These are phyloP conservation scores for Numenius arquata DNA, from an alignment of 2,113 vertebrate genomes.

Conservation along the genomic window DNA sequence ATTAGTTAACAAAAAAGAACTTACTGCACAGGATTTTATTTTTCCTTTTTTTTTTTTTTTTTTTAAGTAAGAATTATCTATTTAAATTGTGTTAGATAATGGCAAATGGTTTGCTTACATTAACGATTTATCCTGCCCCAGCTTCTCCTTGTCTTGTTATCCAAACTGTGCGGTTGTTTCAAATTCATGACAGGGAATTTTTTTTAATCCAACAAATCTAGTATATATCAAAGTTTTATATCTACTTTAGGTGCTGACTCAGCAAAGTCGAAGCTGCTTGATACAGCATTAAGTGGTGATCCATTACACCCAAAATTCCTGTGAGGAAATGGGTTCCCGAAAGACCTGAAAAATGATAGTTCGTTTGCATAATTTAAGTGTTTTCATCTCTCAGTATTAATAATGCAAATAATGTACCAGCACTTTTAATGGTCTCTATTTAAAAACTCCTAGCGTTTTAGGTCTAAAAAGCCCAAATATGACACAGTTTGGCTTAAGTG, in stretches of 20 bases:
- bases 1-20: background rate
- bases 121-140: background rate
- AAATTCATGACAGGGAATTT: background rate
- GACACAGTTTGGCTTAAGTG: background rate
- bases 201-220: background rate
- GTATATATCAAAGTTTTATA: background rate
- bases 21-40: background rate
- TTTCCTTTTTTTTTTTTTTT: background rate
- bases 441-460: background rate
- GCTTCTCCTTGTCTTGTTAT: background rate
- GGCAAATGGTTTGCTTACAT: background rate
- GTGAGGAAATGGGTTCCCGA: background rate
- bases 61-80: background rate
- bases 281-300: background rate
- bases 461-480: slow-evolving; percentile 28
- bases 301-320: slow-evolving; percentile 11
- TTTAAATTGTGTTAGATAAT: background rate
- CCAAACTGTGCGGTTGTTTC: background rate
- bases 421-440: background rate
- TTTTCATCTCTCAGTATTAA: slow-evolving; percentile 47
- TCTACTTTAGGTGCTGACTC: background rate
- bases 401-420: slow-evolving; percentile 45
- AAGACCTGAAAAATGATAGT: background rate
- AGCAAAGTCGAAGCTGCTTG: background rate
- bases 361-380: slow-evolving; percentile 40